Percentiles rank a stretch among this genome's conserved stretches.
These are phyloP conservation scores for Melanogrammus aeglefinus DNA, from an alignment of 2,797 vertebrate species.

Conservation along the genomic window DNA sequence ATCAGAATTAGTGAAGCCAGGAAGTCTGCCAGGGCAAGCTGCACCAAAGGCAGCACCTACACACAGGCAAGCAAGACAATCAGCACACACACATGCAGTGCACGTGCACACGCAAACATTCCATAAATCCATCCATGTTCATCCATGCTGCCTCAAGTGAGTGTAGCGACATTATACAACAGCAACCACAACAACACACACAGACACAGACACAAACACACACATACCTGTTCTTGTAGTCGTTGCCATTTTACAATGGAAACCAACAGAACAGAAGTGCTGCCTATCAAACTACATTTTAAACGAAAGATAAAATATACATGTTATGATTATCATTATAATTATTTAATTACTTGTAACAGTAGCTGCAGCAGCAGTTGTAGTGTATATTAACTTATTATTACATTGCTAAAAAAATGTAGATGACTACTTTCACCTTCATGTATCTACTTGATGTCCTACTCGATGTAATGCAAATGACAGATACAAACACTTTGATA, in stretches of 20 bases:
- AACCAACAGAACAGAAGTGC: conserved; percentile 73
- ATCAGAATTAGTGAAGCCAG: conserved; percentile 70
- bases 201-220: neutral
- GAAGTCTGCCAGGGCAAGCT: conserved; percentile 78
- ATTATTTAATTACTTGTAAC: neutral
- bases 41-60: conserved; percentile 75
- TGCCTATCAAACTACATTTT: conserved; percentile 76
- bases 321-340: neutral
- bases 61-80: conserved; percentile 20
- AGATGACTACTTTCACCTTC: neutral
- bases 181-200: neutral
- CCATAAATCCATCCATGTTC: neutral
- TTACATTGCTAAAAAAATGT: neutral
- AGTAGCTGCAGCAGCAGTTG: neutral
- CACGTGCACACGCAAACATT: neutral
- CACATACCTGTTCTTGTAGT: conserved; percentile 72
- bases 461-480: neutral
- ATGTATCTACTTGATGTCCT: neutral
- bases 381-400: neutral
- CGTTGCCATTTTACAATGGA: conserved; percentile 62
- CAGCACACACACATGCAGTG: conserved; percentile 8
- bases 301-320: conserved; percentile 17
- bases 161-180: neutral
- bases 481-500: neutral
- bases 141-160: neutral